Percentiles rank a stretch among this genome's conserved stretches.
Conservation (phyloP, 2,888 invertebrate species). For the Malthinus flaveolus region DNA sequence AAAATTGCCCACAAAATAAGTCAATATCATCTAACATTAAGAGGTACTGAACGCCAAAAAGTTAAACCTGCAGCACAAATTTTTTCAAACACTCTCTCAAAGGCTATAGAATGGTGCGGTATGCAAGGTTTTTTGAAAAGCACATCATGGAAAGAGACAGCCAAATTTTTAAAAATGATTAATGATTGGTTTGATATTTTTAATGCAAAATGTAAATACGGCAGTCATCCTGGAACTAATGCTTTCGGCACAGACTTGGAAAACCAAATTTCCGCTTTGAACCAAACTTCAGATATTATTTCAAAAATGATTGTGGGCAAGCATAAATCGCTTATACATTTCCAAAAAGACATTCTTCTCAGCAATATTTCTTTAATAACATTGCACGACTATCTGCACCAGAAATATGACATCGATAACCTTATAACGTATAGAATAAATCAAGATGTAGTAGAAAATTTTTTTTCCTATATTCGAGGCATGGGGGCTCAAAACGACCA, state of each 20-base stretch:
- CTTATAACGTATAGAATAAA: not conserved
- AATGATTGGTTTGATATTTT: conserved; percentile 12
- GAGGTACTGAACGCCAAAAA: conserved; percentile 21
- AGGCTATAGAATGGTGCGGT: conserved; percentile 20
- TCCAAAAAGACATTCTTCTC: conserved; percentile 2
- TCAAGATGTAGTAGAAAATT: not conserved
- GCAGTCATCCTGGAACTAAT: conserved; percentile 20
- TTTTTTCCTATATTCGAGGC: not conserved
- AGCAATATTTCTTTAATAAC: conserved; percentile 1
- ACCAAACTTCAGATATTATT: conserved; percentile 13
- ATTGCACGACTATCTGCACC: conserved; percentile 1
- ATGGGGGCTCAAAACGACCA: not conserved
- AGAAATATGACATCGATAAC: not conserved
- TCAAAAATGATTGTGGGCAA: conserved; percentile 27
- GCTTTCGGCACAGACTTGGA: conserved; percentile 32
- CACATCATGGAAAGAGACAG: conserved; percentile 15
- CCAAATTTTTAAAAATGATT: conserved; percentile 18
- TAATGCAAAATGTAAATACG: not conserved
- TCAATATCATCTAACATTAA: conserved; percentile 16
- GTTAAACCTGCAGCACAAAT: conserved; percentile 20
- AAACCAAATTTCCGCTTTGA: conserved; percentile 19
- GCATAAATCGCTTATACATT: conserved; percentile 27
- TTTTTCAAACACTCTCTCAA: conserved; percentile 18
- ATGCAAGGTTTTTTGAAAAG: conserved; percentile 9
- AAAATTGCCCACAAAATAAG: conserved; percentile 22